phyloP scores from a whole-genome alignment of 2,888 invertebrate genomes.

The Dryobotodes eremita region DNA sequence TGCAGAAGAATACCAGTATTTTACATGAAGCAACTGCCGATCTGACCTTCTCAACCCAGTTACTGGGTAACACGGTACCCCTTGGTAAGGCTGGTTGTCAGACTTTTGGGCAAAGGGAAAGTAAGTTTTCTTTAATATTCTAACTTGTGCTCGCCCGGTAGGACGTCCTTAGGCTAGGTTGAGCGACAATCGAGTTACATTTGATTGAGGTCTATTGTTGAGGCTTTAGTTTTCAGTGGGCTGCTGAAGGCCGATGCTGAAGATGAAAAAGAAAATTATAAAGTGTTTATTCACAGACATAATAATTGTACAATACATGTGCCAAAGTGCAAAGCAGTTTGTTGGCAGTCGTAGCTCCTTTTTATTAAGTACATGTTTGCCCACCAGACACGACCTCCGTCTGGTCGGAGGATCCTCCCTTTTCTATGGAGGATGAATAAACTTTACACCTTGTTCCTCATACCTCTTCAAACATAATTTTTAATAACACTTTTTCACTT shows the following conservation, averaged over 20 bases:
- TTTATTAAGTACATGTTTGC: too few relatives aligned
- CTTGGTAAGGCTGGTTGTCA: background rate
- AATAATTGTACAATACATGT: too few relatives aligned
- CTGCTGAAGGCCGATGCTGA: too few relatives aligned
- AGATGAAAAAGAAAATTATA: background rate
- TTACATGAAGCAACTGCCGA: background rate
- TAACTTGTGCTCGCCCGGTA: background rate
- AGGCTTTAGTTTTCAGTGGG: background rate
- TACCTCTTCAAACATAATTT: too few relatives aligned
- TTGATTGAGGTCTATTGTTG: background rate
- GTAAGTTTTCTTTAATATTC: slow-evolving; percentile 16
- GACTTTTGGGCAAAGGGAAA: background rate
- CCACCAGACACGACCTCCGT: too few relatives aligned
- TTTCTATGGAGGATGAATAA: too few relatives aligned
- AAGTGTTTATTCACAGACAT: too few relatives aligned
- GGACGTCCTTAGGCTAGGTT: background rate
- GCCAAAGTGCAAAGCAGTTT: too few relatives aligned
- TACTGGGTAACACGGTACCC: background rate
- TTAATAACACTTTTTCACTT: too few relatives aligned
- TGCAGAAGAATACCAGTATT: background rate
- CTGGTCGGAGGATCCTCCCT: too few relatives aligned
- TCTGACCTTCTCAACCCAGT: background rate
- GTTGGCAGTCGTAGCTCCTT: too few relatives aligned
- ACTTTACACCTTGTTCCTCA: too few relatives aligned
- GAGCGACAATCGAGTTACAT: background rate